Base-by-base conservation (phyloP, 2,888 invertebrate genomes). In the Orthosia gracilis region DNA sequence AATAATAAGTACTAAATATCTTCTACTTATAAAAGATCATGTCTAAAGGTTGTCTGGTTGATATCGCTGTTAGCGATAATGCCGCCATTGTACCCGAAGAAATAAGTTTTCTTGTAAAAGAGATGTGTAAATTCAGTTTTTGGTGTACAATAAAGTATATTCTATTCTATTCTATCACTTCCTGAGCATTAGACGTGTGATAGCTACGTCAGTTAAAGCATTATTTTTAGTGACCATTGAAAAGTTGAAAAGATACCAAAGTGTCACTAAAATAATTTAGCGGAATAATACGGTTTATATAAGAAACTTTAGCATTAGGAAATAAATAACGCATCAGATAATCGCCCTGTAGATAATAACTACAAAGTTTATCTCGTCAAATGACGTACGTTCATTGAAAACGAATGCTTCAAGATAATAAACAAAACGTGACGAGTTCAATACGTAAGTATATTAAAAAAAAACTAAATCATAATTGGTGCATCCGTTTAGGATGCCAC, bases 261-360 rank as follows among this genome's bases (percentile, higher is more conserved):
- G 26, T 49, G 49, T 40, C 49, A 75, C 15, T 15, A 49, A 47
- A 47, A 49, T 49, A 69, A 21, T 54, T 54, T 47, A 9, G 26
- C 50, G 79, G 79, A 62, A 76, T 62, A 50, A 61, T 49, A 78
- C 26, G 50, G 21, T 54, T 59, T n/a, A 54, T 59, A 47, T 79
- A 31, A 79, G 11, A 62, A 40, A 73, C 9, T n/a, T n/a, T 31
- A 63, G n/a, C 23, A 58, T 52, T 63, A 58, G 13, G 61, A 79
- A 80, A 47, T 59, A 54, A 78, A 49, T 58, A 59, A 31, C 47
- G 13, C 45, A 49, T 31, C 9, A 31, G 4, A 73, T 40, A 21
- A 21, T 59, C 17, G n/a, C 0, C 18, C n/a, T 0, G 7, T 1
- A 15, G 21, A 7, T n/a, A 31, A 40, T 17, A 23, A 7, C 21